phyloP scores from a whole-genome alignment of 2,888 invertebrate species.

The Watsonalla cultraria region DNA sequence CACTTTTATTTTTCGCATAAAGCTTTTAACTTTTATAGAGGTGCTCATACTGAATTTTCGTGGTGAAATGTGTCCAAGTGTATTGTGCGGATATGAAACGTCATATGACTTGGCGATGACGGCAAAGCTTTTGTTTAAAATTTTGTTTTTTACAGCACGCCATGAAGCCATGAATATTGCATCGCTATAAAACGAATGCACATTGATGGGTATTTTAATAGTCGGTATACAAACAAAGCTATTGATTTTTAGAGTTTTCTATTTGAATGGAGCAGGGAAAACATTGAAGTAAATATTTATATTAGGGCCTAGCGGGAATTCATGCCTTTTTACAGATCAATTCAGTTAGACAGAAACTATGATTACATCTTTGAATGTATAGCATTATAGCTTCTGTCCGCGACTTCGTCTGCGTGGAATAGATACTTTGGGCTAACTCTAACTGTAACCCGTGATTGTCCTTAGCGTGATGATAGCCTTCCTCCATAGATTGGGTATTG shows the following conservation, averaged over 20 bases:
- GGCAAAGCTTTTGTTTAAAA: background rate
- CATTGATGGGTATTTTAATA: background rate
- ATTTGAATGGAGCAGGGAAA: too few relatives aligned
- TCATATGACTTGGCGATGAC: background rate
- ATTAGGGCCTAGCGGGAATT: too few relatives aligned
- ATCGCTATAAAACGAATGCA: background rate
- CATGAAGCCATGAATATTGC: background rate
- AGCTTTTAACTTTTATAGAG: conserved; percentile 73
- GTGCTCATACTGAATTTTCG: conserved; percentile 56
- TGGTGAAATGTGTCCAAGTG: conserved; percentile 41
- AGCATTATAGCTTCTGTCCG: too few relatives aligned
- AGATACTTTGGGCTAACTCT: too few relatives aligned
- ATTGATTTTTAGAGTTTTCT: background rate
- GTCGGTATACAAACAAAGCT: background rate
- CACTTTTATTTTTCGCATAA: conserved; percentile 64
- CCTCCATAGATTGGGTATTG: too few relatives aligned
- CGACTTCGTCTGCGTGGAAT: too few relatives aligned
- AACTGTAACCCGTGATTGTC: too few relatives aligned
- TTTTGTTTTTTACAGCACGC: background rate
- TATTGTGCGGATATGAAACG: conserved; percentile 18
- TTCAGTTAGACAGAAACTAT: too few relatives aligned
- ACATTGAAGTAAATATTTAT: too few relatives aligned
- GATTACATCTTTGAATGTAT: too few relatives aligned
- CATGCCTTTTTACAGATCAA: too few relatives aligned
- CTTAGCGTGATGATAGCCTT: too few relatives aligned